Evolutionary conservation across 2,888 invertebrate genomes (phyloP), one percentile per base, ranked within the genome.

Genomic region (Automeris io): DNA sequence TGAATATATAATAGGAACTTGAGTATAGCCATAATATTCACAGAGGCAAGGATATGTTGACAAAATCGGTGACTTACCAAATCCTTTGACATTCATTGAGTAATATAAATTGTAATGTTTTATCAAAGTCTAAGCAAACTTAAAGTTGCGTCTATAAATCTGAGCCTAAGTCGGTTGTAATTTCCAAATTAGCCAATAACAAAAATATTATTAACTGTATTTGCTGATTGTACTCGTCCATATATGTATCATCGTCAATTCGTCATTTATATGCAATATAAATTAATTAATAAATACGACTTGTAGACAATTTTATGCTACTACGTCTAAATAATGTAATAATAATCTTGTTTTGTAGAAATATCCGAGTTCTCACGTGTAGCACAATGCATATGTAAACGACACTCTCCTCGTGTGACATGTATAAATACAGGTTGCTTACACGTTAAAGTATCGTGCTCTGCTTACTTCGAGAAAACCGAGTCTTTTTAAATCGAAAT

Each of bases 211-310:
- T 16, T 13, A 21, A 9, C 12, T 24, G 22, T 16, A 19, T 33
- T 16, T 33, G 5, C n/a, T 11, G 21, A 16, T 25, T 18, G 12
- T 31, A 31, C 21, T 7, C 23, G 23, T 32, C 18, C 32, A 11
- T 18, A 16, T 9, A 9, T 18, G 29, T 36, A 37, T 23, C 23
- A 31, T 32, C 13, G 19, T n/a, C n/a, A n/a, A n/a, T n/a, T 23
- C 37, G 37, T 32, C 37, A 37, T 18, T 37, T 23, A 31, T 29
- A 37, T 37, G 22, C 37, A 31, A 31, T 37, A 23, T 13, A 18
- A 32, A 37, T 32, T 31, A 31, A 37, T 37, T 31, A 9, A 37
- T 37, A 16, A 8, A 36, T 6, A 18, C 4, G 26, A 18, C 18
- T 18, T 37, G 32, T 23, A 22, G 16, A 23, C 18, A 23, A 18